Percentiles rank a stretch among this genome's conserved stretches.
phyloP scores from a whole-genome alignment of 2,113 vertebrate species.

The Mus pahari region DNA sequence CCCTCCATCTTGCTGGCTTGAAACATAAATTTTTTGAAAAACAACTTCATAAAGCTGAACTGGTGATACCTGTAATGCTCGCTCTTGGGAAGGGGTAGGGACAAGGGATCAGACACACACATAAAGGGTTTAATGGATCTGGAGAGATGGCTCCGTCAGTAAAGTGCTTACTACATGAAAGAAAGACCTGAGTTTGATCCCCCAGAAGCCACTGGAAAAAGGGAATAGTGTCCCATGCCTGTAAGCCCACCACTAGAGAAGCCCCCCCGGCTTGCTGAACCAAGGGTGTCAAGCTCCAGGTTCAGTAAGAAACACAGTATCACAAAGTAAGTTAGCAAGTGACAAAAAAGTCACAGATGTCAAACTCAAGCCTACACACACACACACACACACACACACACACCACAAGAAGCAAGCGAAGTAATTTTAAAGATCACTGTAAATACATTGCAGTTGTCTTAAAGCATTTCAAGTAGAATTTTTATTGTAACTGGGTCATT shows the following conservation, averaged over 20 bases:
- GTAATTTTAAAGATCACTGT: not conserved
- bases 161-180: not conserved
- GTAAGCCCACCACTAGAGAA: not conserved
- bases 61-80: not conserved
- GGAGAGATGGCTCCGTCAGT: not conserved
- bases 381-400: no score
- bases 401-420: not conserved
- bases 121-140: no score
- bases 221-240: not conserved
- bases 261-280: not conserved
- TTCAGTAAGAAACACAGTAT: no score
- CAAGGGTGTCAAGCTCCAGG: not conserved
- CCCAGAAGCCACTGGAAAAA: not conserved
- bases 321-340: not conserved
- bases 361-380: not conserved
- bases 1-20: no score
- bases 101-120: no score
- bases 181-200: not conserved
- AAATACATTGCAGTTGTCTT: not conserved
- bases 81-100: not conserved
- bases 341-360: not conserved
- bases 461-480: constrained; percentile 16
- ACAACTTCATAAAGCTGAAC: not conserved
- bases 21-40: not conserved
- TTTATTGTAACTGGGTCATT: not conserved